Evolutionary conservation across 2,797 vertebrate species (phyloP).

Genomic region (Paguma larvata): DNA sequence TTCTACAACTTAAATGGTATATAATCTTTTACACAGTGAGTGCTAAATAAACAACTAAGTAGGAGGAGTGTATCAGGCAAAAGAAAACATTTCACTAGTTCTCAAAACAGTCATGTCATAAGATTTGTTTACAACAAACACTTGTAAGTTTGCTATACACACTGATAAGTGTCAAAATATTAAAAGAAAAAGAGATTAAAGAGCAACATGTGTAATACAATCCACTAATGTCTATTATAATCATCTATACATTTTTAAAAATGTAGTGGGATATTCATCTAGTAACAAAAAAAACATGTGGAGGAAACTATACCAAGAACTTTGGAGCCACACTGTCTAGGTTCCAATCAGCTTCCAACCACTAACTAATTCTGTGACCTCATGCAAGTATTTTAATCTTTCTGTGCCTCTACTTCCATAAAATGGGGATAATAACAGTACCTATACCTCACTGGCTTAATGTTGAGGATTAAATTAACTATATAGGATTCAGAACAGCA

Average conservation of each 20-base stretch:
- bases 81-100: neutral
- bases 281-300: neutral
- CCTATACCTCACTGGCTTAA: neutral
- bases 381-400: neutral
- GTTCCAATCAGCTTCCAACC: neutral
- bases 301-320: neutral
- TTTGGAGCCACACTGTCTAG: neutral
- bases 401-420: neutral
- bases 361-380: neutral
- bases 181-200: slow-evolving; percentile 4
- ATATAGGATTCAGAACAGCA: neutral
- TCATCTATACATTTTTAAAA: neutral
- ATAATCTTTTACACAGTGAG: neutral
- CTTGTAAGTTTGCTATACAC: neutral
- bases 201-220: neutral
- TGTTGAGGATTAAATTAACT: neutral
- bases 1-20: neutral
- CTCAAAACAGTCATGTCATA: neutral
- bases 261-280: neutral
- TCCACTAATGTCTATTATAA: neutral
- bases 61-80: neutral
- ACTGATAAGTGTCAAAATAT: neutral
- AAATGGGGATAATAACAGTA: neutral
- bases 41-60: neutral
- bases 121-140: neutral